These are phyloP conservation scores for Cyrtodaria siliqua DNA, from an alignment of 2,888 invertebrate genomes.

Conservation along the genomic window DNA sequence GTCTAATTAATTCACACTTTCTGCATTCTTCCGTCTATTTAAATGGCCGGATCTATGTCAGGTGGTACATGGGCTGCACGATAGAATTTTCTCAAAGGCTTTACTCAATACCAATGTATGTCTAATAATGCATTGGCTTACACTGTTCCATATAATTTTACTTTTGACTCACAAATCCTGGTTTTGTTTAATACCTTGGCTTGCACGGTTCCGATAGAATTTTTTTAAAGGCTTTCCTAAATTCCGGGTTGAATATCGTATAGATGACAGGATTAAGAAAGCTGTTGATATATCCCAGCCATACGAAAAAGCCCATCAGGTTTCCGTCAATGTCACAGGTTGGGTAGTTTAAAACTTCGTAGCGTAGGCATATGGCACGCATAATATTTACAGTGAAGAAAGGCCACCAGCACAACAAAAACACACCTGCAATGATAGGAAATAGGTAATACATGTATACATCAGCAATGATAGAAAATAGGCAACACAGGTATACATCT, in stretches of 20 bases:
- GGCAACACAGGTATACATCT: no score
- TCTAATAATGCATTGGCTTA: no score
- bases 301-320: slow-evolving; percentile 90
- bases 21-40: no score
- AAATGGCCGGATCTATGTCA: no score
- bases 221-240: slow-evolving; percentile 98
- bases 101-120: no score
- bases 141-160: no score
- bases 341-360: slow-evolving; percentile 88
- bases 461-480: no score
- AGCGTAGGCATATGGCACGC: slow-evolving; percentile 97
- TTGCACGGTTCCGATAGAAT: slow-evolving; percentile 88
- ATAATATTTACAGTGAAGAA: slow-evolving; percentile 99
- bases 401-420: slow-evolving; percentile 99
- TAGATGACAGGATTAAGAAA: slow-evolving; percentile 92
- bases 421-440: slow-evolving; percentile 92
- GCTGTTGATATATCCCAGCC: slow-evolving; percentile 98
- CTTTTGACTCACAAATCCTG: no score
- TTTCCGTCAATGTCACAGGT: slow-evolving; percentile 87
- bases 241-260: slow-evolving; percentile 89
- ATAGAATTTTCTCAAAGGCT: no score
- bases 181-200: slow-evolving; percentile 24
- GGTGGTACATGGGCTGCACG: no score
- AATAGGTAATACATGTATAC: no score
- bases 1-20: no score